Percentiles rank a stretch among this genome's conserved stretches.
phyloP scores from a whole-genome alignment of 1,140 invertebrate species.

The Sweltsa coloradensis region DNA sequence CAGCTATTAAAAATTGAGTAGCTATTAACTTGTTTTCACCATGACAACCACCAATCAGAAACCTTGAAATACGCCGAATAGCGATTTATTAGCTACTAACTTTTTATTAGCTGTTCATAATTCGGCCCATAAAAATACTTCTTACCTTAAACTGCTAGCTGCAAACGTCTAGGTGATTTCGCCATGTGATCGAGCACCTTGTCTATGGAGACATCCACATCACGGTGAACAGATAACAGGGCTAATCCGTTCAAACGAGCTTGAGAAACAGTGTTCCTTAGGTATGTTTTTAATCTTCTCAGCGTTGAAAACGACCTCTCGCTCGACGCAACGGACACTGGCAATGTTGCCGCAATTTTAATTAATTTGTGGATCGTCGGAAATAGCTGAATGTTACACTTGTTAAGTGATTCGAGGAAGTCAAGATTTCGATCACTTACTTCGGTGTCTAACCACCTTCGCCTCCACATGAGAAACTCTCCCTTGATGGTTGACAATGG shows the following conservation, averaged over 20 bases:
- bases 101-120: no score
- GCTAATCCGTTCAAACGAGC: slow-evolving; percentile 12
- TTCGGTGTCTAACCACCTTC: slow-evolving; percentile 1
- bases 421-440: background rate
- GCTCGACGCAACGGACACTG: slow-evolving; percentile 9
- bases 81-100: no score
- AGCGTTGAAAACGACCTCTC: slow-evolving; percentile 14
- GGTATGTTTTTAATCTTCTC: slow-evolving; percentile 12
- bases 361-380: slow-evolving; percentile 5
- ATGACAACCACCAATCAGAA: no score
- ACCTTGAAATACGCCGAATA: no score
- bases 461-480: slow-evolving; percentile 6
- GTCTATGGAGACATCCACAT: slow-evolving; percentile 7
- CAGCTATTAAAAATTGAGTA: no score
- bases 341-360: slow-evolving; percentile 8
- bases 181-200: no score
- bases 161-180: no score
- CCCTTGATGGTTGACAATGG: background rate
- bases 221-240: slow-evolving; percentile 11
- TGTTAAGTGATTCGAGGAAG: background rate
- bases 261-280: slow-evolving; percentile 9
- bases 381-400: slow-evolving; percentile 5
- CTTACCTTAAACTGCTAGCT: no score
- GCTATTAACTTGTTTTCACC: no score
- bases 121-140: no score